Percentiles rank a stretch among this genome's conserved stretches.
Conservation (phyloP, 2,888 invertebrate genomes). For the Punctoribates punctum region DNA sequence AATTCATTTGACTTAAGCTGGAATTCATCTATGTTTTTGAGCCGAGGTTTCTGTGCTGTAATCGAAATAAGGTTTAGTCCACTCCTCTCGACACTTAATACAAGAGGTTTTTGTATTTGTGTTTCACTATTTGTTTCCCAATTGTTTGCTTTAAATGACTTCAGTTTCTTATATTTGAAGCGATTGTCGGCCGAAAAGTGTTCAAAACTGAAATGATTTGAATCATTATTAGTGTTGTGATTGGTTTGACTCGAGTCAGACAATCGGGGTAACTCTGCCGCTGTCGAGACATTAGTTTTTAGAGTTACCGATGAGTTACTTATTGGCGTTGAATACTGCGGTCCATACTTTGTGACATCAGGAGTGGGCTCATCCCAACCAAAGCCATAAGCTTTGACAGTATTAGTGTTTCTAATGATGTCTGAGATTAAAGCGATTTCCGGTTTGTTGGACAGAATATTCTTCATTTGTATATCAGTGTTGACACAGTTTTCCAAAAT, state of each 20-base stretch:
- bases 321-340: not conserved
- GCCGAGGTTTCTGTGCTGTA: not conserved
- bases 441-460: not conserved
- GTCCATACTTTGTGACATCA: slow-evolving; percentile 7
- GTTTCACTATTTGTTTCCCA: not conserved
- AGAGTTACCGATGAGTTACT: not conserved
- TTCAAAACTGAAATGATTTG: not conserved
- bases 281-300: not conserved
- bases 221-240: not conserved
- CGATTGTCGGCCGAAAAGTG: not conserved
- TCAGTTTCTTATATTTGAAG: slow-evolving; percentile 5
- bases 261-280: too few relatives aligned
- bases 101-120: slow-evolving; percentile 10
- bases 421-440: slow-evolving; percentile 29
- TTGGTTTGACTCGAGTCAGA: not conserved
- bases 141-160: slow-evolving; percentile 3
- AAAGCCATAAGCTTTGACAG: not conserved
- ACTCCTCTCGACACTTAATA: not conserved
- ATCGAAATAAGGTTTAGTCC: not conserved
- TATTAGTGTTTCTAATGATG: not conserved
- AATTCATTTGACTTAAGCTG: slow-evolving; percentile 21
- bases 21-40: not conserved
- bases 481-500: not conserved
- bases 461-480: slow-evolving; percentile 6
- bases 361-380: not conserved